phyloP scores from a whole-genome alignment of 2,113 vertebrate species.

The Burhinus oedicnemus region DNA sequence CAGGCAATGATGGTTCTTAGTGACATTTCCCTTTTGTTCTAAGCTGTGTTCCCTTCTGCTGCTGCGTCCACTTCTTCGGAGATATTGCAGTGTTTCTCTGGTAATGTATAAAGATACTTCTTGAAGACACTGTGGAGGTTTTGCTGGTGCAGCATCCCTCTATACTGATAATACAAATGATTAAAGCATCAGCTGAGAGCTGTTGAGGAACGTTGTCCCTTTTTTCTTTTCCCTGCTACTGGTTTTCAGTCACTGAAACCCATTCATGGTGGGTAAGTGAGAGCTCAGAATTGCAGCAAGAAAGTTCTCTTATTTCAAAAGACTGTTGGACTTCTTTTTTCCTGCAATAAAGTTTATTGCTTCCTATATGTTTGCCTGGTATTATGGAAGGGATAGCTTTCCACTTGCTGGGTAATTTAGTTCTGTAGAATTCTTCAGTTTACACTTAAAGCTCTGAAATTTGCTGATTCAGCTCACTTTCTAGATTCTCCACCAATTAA shows the following conservation, averaged over 20 bases:
- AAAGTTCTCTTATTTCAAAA: conserved; percentile 31
- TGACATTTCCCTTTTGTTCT: background rate
- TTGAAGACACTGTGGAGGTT: background rate
- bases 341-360: conserved; percentile 61
- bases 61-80: fast-evolving
- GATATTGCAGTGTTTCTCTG: background rate
- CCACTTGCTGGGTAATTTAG: background rate
- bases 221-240: background rate
- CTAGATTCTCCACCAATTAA: background rate
- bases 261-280: background rate
- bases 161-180: background rate
- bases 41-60: background rate
- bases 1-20: background rate
- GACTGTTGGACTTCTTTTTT: background rate
- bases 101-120: background rate
- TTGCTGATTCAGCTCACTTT: background rate
- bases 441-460: background rate
- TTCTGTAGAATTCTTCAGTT: background rate
- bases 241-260: background rate
- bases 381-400: background rate
- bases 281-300: background rate
- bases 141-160: background rate
- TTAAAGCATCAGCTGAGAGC: background rate
- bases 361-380: conserved; percentile 22
- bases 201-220: background rate